Base-by-base conservation (phyloP, 2,113 vertebrate genomes). In the Australoheros scitulus region DNA sequence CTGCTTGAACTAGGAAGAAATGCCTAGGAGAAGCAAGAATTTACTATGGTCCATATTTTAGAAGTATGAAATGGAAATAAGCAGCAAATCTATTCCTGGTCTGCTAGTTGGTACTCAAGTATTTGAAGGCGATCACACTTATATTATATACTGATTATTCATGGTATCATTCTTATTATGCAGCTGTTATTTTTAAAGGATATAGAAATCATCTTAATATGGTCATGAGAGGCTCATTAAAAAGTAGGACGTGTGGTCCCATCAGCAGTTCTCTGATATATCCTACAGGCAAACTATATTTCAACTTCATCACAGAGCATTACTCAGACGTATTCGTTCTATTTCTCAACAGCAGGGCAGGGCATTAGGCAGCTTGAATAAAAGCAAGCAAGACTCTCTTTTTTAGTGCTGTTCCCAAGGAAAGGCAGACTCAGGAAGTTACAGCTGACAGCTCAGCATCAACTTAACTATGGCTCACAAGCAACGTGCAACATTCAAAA, bases 401-500 rank as follows among this genome's bases (percentile, higher is more conserved):
- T 90, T 83, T 60, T 64, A 50, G 63, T 61, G 13, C 38, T 43
- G 36, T 43, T 77, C 38, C n/a, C 41, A 29, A 61, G n/a, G 29
- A 36, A 83, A 79, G 32, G 14, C 32, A 80, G 68, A 86, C 7
- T 60, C 81, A 87, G 88, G 87, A 89, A 90, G 84, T 87, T 24
- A 57, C 58, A 85, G 61, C 81, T 86, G 76, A 82, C 80, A 87
- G 83, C 79, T 80, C 80, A 82, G 80, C 88, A 70, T 81, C 58
- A 65, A 65, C 60, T 86, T 64, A 34, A 74, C 41, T 17, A 9
- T 61, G 74, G 87, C 83, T 83, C 77, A 14, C 41, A 36, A 87
- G 47, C 80, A 88, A 63, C 56, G 80, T 4, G 32, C 60, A 83
- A 64, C 82, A 77, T 60, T 63, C 38, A 74, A 79, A 77, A 90